Evolutionary conservation across 2,113 vertebrate genomes (phyloP), one percentile per base, ranked within the genome.

Genomic region (Alexandromys fortis): DNA sequence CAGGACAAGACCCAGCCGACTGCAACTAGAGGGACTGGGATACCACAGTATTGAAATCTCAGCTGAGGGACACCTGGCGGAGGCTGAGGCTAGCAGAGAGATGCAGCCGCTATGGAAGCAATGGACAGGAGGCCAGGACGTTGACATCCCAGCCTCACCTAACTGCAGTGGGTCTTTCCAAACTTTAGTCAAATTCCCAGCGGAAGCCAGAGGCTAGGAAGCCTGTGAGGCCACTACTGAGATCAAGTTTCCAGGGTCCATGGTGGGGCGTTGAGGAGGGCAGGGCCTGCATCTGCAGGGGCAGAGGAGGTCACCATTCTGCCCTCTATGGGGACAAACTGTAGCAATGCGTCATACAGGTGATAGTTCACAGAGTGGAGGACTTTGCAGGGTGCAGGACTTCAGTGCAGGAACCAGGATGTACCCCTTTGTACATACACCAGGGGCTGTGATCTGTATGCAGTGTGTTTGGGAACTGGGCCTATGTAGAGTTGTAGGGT

Each of bases 391-490:
- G 26, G 28, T 65, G 38, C 4, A 5, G 38, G n/a, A 42, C 38
- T 86, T 26, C 26, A 4, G 58, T 13, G 8, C 81, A 83, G 55
- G 17, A 16, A 24, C 73, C 73, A 33, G 75, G 21, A 63, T 33
- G 35, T n/a, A 35, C 21, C 33, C 47, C 19, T 14, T 76, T 42
- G 81, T 4, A 2, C 22, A 11, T 9, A 16, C 11, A 28, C 13
- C 38, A 30, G 77, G 13, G 49, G 16, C 21, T 42, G 49, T 4
- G 42, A 45, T 26, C 16, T 14, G 5, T 28, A 1, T 14, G 7
- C 21, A 1, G 3, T 5, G 38, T 6, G 5, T 5, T 14, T 1
- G 0, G 49, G 49, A 30, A 11, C 1, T 1, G 28, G 78, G 67
- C 14, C 21, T 9, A 22, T 22, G 4, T 16, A 55, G 52, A 38